phyloP scores from a whole-genome alignment of 2,113 vertebrate genomes.

The Heterochromis multidens region DNA sequence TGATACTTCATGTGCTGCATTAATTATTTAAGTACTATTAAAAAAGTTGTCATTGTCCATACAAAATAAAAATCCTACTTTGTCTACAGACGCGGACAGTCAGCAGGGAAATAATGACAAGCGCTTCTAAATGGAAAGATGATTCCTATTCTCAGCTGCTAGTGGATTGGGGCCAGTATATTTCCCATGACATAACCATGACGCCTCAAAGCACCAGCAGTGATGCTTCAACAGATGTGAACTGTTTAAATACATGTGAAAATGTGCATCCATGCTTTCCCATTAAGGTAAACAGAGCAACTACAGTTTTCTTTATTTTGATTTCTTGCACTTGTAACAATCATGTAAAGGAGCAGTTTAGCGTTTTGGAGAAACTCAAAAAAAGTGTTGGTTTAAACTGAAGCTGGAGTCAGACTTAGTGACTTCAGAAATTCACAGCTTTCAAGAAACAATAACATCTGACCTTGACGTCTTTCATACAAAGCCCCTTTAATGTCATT shows the following conservation, averaged over 20 bases:
- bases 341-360: too few relatives aligned
- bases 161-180: slow-evolving; percentile 92
- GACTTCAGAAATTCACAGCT: too few relatives aligned
- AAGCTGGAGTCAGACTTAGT: too few relatives aligned
- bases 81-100: slow-evolving; percentile 82
- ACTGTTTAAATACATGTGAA: slow-evolving; percentile 79
- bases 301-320: not conserved
- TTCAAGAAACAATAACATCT: too few relatives aligned
- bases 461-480: too few relatives aligned
- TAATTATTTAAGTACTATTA: not conserved
- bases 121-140: slow-evolving; percentile 74
- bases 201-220: slow-evolving; percentile 83
- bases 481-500: too few relatives aligned
- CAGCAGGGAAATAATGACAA: slow-evolving; percentile 80
- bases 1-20: not conserved
- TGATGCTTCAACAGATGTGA: slow-evolving; percentile 22
- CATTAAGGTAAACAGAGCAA: slow-evolving; percentile 79
- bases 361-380: too few relatives aligned
- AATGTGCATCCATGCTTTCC: slow-evolving; percentile 85
- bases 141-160: slow-evolving; percentile 83
- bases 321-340: not conserved
- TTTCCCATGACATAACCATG: slow-evolving; percentile 87
- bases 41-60: not conserved
- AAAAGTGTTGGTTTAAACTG: too few relatives aligned
- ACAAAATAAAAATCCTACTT: not conserved